Evolutionary conservation across 2,113 vertebrate species (phyloP).

Genomic region (Rhinoderma darwinii): DNA sequence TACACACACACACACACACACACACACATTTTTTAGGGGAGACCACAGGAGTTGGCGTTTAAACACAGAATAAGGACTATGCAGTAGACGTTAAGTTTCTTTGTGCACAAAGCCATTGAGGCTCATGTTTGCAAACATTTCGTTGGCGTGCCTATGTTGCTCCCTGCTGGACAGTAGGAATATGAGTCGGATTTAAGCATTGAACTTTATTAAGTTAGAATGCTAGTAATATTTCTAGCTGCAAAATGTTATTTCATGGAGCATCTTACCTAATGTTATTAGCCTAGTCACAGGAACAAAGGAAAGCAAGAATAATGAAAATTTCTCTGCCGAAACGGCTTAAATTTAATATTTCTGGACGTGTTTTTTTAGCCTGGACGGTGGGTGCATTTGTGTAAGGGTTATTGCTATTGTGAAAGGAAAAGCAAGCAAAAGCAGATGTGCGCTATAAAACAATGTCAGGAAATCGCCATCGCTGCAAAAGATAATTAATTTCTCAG

Average conservation of each 20-base stretch:
- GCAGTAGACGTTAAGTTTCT: conserved; percentile 61
- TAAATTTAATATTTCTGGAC: conserved; percentile 43
- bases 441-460: conserved; percentile 18
- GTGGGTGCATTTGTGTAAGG: not conserved
- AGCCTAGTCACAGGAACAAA: conserved; percentile 55
- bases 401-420: conserved; percentile 14
- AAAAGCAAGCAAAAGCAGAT: conserved; percentile 27
- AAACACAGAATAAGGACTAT: conserved; percentile 65
- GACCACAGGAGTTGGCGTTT: conserved; percentile 57
- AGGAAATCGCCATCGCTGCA: not conserved
- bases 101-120: conserved; percentile 55
- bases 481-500: conserved; percentile 48
- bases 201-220: conserved; percentile 44
- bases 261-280: conserved; percentile 55
- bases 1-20: too few species aligned
- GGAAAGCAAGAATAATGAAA: conserved; percentile 56
- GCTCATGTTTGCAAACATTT: conserved; percentile 35
- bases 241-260: conserved; percentile 57
- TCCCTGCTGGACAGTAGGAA: conserved; percentile 73
- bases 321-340: conserved; percentile 43
- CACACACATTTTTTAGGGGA: conserved; percentile 55
- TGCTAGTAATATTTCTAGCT: conserved; percentile 33
- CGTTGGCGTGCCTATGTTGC: conserved; percentile 70
- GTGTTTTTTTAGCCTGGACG: not conserved
- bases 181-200: not conserved